Base-by-base conservation (phyloP, 2,113 vertebrate genomes). In the Tyrannus savana region DNA sequence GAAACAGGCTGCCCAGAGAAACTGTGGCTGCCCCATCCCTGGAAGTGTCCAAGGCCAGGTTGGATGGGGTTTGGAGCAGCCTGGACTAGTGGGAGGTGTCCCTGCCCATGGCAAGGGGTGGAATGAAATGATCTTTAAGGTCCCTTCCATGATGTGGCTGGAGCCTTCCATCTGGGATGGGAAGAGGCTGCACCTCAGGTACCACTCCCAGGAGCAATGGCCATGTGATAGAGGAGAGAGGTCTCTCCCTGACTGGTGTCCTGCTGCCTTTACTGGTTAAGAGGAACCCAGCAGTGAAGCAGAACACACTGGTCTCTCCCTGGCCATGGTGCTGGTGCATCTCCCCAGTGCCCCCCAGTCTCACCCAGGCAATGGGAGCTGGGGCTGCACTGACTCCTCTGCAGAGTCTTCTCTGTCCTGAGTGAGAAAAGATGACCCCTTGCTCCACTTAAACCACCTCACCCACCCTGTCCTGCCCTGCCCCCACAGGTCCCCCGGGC, bases 401-500 rank as follows among this genome's bases (percentile, higher is more conserved):
- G 24, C 60, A 18, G 37, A 76, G 19, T 27, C 46, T 33, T 6
- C 60, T 27, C 25, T 18, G 10, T 47, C 47, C 52, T 41, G 14
- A 25, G 50, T 7, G 10, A 35, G 31, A 28, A 25, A 19, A 35
- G 22, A 14, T 8, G 46, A 5, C 19, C 35, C 46, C 39, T 19
- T 35, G 55, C n/a, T 14, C 7, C 31, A 13, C 10, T 19, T 41
- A 17, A 19, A 69, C 41, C 39, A 39, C 2, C 42, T 35, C 14
- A 35, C 56, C n/a, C 58, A 14, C 23, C 12, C 5, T 46, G 39
- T 87, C 37, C 22, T 80, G 19, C 92, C 19, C 53, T 13, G 95
- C 96, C 89, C 95, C 86, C 93, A 99, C 97, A 99, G 99, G 99
- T 97, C 99, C 99, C 84, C 99, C 99, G 3, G 98, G 99, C 0